Percentiles rank a stretch among this genome's conserved stretches.
Conservation (phyloP, 2,888 invertebrate genomes). For the Nephrocerus scutellatus region DNA sequence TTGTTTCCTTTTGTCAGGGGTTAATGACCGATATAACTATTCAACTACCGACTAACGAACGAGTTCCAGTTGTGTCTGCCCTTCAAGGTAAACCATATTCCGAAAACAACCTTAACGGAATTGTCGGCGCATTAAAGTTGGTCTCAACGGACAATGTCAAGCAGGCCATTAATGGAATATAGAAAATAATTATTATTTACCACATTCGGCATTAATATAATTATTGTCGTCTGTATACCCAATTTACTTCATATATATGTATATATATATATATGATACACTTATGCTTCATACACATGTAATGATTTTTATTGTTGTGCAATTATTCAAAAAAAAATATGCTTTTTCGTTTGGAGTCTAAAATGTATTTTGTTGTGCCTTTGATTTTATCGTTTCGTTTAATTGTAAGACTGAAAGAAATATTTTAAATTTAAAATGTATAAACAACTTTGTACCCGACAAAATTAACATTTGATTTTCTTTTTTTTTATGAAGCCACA, state of each 20-base stretch:
- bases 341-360: too few species aligned
- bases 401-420: too few species aligned
- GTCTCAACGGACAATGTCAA: constrained; percentile 46
- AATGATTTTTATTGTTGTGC: too few species aligned
- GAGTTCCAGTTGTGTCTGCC: constrained; percentile 43
- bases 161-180: constrained; percentile 46
- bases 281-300: too few species aligned
- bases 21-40: constrained; percentile 42
- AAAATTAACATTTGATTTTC: too few species aligned
- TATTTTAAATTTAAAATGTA: too few species aligned
- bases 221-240: background rate
- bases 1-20: constrained; percentile 28
- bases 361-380: too few species aligned
- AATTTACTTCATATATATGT: background rate
- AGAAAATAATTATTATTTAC: constrained; percentile 15
- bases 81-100: constrained; percentile 40
- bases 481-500: too few species aligned
- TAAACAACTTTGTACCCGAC: too few species aligned
- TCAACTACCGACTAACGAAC: constrained; percentile 39
- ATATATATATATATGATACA: background rate
- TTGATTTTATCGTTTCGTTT: too few species aligned
- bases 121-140: constrained; percentile 42
- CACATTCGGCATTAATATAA: background rate
- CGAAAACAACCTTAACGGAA: constrained; percentile 44
- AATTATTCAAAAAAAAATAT: too few species aligned